Percentiles rank a stretch among this genome's conserved stretches.
phyloP scores from a whole-genome alignment of 2,113 vertebrate genomes.

The Grammomys surdaster region DNA sequence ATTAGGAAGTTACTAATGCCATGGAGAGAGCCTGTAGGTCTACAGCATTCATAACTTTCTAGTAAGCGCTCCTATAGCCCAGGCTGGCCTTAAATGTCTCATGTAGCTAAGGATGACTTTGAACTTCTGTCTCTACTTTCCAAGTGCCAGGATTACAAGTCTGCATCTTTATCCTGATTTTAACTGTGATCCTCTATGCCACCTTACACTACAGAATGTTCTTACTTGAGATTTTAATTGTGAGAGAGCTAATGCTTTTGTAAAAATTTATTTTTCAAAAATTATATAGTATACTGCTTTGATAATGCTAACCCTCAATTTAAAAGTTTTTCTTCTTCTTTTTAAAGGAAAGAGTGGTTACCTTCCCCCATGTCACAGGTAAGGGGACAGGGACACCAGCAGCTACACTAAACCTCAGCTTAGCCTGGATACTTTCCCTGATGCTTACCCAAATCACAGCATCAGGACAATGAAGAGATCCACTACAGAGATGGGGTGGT shows the following conservation, averaged over 20 bases:
- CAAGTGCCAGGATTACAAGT: not conserved
- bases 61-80: not conserved
- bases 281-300: not conserved
- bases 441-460: not conserved
- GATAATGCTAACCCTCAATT: not conserved
- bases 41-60: not conserved
- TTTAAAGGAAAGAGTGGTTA: not conserved
- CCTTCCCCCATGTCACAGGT: not conserved
- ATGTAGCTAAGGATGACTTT: not conserved
- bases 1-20: not conserved
- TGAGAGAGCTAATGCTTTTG: not conserved
- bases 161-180: too few relatives aligned
- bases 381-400: not conserved
- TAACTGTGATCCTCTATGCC: not conserved
- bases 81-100: not conserved
- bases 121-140: not conserved
- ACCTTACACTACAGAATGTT: not conserved
- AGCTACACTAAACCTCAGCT: not conserved
- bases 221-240: not conserved
- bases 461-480: not conserved
- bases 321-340: not conserved
- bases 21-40: not conserved
- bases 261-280: not conserved
- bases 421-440: not conserved
- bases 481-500: too few relatives aligned